Conservation (phyloP, 1,140 invertebrate genomes). For the Eumeta japonica region DNA sequence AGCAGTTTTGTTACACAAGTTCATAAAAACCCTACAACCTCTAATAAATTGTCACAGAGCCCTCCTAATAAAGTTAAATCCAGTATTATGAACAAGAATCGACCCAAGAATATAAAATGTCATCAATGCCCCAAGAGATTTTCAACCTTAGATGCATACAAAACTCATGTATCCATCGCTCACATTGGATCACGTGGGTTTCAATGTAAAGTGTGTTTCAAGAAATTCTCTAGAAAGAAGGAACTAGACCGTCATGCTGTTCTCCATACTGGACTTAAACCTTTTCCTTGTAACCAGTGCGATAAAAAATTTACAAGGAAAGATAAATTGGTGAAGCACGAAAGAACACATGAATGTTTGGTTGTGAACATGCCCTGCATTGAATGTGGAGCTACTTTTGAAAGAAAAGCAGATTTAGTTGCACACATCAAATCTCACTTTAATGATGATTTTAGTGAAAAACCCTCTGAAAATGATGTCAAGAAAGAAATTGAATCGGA, state of each 20-base stretch:
- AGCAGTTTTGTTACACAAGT: slow-evolving; percentile 47
- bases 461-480: slow-evolving; percentile 30
- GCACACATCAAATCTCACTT: slow-evolving; percentile 61
- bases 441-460: slow-evolving; percentile 43
- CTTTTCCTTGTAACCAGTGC: slow-evolving; percentile 64
- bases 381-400: slow-evolving; percentile 59
- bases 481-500: slow-evolving; percentile 42
- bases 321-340: slow-evolving; percentile 66
- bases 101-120: slow-evolving; percentile 52
- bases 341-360: slow-evolving; percentile 60
- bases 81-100: slow-evolving; percentile 31
- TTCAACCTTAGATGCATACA: slow-evolving; percentile 47
- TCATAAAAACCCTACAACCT: slow-evolving; percentile 29
- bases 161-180: slow-evolving; percentile 48
- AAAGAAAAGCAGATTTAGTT: slow-evolving; percentile 57
- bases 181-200: slow-evolving; percentile 49
- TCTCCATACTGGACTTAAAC: slow-evolving; percentile 62
- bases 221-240: slow-evolving; percentile 63
- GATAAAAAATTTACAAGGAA: slow-evolving; percentile 65
- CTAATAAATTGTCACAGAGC: slow-evolving; percentile 23
- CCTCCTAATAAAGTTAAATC: slow-evolving; percentile 32
- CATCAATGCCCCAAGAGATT: slow-evolving; percentile 57
- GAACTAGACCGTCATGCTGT: slow-evolving; percentile 64
- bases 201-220: slow-evolving; percentile 62
- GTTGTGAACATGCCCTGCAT: slow-evolving; percentile 57